Base-by-base conservation (phyloP, 2,113 vertebrate genomes). In the Percopsis transmontana region DNA sequence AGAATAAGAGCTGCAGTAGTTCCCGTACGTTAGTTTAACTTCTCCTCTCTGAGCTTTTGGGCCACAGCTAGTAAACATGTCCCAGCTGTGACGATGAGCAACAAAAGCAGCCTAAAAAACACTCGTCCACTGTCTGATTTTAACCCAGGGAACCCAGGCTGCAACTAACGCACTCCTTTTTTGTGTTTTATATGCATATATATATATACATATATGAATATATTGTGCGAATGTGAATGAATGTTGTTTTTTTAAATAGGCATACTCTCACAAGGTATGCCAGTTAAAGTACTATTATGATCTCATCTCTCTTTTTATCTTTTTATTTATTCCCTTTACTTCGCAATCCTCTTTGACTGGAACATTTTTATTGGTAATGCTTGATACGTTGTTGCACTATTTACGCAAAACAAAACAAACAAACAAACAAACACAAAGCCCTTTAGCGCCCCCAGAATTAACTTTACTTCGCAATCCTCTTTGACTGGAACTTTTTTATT, bases 181-280 rank as follows among this genome's bases (percentile, higher is more conserved):
- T 76, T 89, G 88, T 91, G 90, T 92, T 92, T 91, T 91, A 90
- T 91, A 91, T 87, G 81, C 82, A 85, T 90, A 90, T 85, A 69
- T 50, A 58, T 52, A 38, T 38, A 87, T 88, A 90, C 89, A 90
- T 87, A 89, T 90, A 91, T 92, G 84, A 87, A 90, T 91, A 90
- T 92, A 90, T 89, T 88, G 89, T 91, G 87, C 67, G 90, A 91
- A 91, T 88, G 89, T 91, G 91, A 83, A 76, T 57, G 91, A 91
- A 88, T 90, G 88, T 92, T 89, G 72, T 84, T 87, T 55, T 90
- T 89, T 88, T 82, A 88, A 87, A 33, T 87, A 81, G 77, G 79
- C 68, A 81, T 14, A 39, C 20, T 33, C 33, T 64, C 74, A 82
- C 83, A 39, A 85, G 61, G 89, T 88, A 89, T 85, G 88, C 74